phyloP scores from a whole-genome alignment of 2,797 vertebrate species.

The Oceanodroma leucorhoa region DNA sequence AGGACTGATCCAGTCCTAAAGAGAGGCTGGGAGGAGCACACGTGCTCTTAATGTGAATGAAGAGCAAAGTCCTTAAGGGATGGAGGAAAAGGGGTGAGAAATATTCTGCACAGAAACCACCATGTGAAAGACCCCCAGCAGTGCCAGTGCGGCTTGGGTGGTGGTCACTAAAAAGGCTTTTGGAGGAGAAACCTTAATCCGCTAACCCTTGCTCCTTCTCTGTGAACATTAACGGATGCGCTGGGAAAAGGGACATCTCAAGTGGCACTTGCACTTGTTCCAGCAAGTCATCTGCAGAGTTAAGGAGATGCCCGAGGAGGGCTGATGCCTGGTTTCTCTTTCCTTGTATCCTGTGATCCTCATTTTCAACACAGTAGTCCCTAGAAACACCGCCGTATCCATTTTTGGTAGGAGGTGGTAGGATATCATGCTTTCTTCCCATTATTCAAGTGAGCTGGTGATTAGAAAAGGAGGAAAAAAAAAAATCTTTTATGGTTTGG shows the following conservation, averaged over 20 bases:
- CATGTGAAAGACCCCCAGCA: neutral
- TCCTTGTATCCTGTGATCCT: neutral
- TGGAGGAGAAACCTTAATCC: neutral
- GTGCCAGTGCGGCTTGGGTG: neutral
- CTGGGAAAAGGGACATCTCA: neutral
- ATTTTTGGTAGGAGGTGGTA: accelerated
- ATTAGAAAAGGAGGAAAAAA: neutral
- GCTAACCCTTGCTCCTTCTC: neutral
- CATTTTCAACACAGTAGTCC: accelerated
- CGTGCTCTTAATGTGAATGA: accelerated
- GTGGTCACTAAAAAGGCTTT: neutral
- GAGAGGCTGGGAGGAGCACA: accelerated
- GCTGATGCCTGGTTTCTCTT: neutral
- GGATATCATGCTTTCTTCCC: neutral
- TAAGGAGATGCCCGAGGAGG: neutral
- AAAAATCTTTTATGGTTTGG: neutral
- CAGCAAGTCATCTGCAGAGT: neutral
- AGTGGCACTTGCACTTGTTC: neutral
- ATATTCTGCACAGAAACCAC: neutral
- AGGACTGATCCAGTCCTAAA: neutral
- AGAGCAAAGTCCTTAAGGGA: neutral
- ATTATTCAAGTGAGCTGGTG: neutral
- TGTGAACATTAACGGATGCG: accelerated
- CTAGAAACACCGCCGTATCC: accelerated
- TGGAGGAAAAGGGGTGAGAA: neutral